Evolutionary conservation across 2,888 invertebrate genomes (phyloP), one percentile per base, ranked within the genome.

Genomic region (Scaptodrosophila latifasciaeformis): DNA sequence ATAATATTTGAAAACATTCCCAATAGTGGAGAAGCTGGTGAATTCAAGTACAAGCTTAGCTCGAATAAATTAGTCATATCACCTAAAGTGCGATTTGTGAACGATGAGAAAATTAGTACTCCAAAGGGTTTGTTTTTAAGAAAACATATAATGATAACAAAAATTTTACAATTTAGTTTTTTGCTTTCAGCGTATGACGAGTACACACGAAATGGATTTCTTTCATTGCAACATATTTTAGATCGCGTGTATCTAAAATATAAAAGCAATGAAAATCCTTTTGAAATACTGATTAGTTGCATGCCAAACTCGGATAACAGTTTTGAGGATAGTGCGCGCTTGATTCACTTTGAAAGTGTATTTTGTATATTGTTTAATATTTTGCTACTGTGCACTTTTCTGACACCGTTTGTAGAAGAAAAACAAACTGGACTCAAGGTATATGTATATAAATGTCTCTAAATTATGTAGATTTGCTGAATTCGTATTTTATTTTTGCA

Each of bases 371-470:
- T 84, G 15, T 82, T 85, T 4, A 76, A 63, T 37, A 65, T 84
- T 2, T 27, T 85, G 10, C 46, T 86, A 34, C 57, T 86, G 1
- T 79, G 66, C 31, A 83, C 87, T 15, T 87, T 89, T 44, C 67
- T 90, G 42, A 87, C 89, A 64, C 86, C 89, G 44, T 85, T 90
- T 37, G 89, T 90, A 1, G 89, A 90, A 75, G 91, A 91, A 75
- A 90, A 90, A 69, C 86, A 88, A 62, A 87, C 89, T 48, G 90
- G 90, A 35, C 87, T 89, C 27, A 90, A 89, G 84, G 90, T 89
- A 82, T 7, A 1, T 40, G 21, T 4, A 31, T n/a, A 18, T 17
- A 7, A 35, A 35, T 15, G 21, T 21, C 15, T 10, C 19, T 7
- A 3, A 24, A 4, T 12, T 13, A 27, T 13, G 2, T 24, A 15